phyloP scores from a whole-genome alignment of 2,888 invertebrate species.

The Trilocha varians region DNA sequence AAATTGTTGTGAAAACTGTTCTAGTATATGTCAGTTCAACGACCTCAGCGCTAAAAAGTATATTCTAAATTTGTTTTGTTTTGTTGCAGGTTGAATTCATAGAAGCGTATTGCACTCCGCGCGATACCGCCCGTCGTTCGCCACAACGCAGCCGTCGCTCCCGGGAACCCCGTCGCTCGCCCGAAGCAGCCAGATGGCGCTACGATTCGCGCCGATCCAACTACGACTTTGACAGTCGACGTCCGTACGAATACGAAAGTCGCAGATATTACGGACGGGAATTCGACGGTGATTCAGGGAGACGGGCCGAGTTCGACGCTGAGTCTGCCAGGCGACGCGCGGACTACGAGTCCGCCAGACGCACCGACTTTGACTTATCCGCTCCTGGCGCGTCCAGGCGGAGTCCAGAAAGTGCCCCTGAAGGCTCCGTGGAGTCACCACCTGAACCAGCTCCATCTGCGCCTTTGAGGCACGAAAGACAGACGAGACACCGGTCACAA shows the following conservation, averaged over 20 bases:
- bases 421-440: conserved; percentile 60
- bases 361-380: conserved; percentile 63
- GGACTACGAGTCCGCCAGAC: conserved; percentile 64
- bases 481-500: conserved; percentile 52
- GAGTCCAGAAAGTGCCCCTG: conserved; percentile 64
- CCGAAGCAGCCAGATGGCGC: conserved; percentile 61
- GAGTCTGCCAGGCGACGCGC: conserved; percentile 59
- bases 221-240: conserved; percentile 56
- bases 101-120: conserved; percentile 82
- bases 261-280: conserved; percentile 43
- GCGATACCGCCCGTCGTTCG: conserved; percentile 74
- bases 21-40: too few species aligned
- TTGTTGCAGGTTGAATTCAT: conserved; percentile 79
- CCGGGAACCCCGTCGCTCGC: conserved; percentile 55
- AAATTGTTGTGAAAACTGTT: too few species aligned
- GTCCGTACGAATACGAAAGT: conserved; percentile 61
- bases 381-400: conserved; percentile 55
- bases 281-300: conserved; percentile 56
- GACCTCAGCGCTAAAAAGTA: conserved; percentile 3
- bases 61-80: conserved; percentile 4
- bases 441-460: conserved; percentile 68
- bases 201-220: conserved; percentile 58
- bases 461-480: conserved; percentile 52
- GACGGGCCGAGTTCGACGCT: conserved; percentile 53
- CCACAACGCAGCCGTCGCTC: conserved; percentile 62